phyloP scores from a whole-genome alignment of 64 coral and sea anemone species.

The Dendrophyllia cribrosa region DNA sequence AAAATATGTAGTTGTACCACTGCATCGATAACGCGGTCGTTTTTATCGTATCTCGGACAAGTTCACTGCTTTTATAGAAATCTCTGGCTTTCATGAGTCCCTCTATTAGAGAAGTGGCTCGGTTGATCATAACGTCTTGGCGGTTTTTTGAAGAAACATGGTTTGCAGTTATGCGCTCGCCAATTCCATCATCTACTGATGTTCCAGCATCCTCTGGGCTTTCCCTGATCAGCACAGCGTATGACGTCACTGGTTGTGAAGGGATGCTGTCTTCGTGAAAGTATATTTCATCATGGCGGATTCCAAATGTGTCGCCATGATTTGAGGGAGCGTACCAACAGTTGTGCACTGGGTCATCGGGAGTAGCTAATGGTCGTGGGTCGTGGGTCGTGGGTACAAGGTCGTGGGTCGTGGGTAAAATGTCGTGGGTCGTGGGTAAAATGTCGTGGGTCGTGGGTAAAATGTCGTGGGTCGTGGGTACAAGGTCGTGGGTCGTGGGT shows the following conservation, averaged over 20 bases:
- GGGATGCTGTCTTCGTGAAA: slow-evolving; percentile 67
- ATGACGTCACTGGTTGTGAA: slow-evolving; percentile 76
- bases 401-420: not conserved
- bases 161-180: not conserved
- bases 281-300: slow-evolving; percentile 86
- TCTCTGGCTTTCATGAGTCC: slow-evolving; percentile 73
- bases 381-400: slow-evolving; percentile 21
- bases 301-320: slow-evolving; percentile 77
- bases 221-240: slow-evolving; percentile 78
- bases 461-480: too few relatives aligned
- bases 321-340: slow-evolving; percentile 81
- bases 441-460: too few relatives aligned
- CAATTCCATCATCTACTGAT: slow-evolving; percentile 72
- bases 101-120: slow-evolving; percentile 65
- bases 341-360: slow-evolving; percentile 42
- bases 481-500: too few relatives aligned
- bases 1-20: slow-evolving; percentile 89
- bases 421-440: too few relatives aligned
- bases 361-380: too few relatives aligned
- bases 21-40: slow-evolving; percentile 67
- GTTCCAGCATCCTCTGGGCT: slow-evolving; percentile 14
- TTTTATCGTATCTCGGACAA: slow-evolving; percentile 63
- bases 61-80: slow-evolving; percentile 15
- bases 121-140: slow-evolving; percentile 45
- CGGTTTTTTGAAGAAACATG: not conserved